A percentile compares a stretch with the other conserved stretches of the same genome.
Conservation (phyloP, 2,888 invertebrate genomes). For the Baronia brevicornis region DNA sequence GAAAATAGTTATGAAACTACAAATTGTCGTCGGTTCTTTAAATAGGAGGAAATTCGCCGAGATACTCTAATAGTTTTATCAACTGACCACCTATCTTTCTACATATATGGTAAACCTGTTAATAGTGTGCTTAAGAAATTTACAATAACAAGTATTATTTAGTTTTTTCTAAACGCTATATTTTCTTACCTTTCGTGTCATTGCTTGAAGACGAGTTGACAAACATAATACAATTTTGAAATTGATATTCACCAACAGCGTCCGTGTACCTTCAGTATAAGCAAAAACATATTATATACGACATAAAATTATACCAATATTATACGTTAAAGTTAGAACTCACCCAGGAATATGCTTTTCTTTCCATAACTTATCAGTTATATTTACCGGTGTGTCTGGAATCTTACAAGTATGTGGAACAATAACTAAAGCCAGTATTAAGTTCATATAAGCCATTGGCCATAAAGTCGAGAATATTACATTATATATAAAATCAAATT, state of each 20-base stretch:
- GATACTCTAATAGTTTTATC: too few relatives aligned
- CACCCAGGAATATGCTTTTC: conserved; percentile 40
- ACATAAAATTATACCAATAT: not conserved
- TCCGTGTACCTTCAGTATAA: conserved; percentile 23
- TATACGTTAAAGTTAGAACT: conserved; percentile 20
- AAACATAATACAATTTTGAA: conserved; percentile 38
- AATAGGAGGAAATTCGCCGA: too few relatives aligned
- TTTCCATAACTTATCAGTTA: conserved; percentile 47
- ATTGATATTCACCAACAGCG: conserved; percentile 22
- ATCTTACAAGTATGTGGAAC: conserved; percentile 58
- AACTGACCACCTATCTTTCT: too few relatives aligned
- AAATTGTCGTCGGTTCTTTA: too few relatives aligned
- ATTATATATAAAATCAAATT: conserved; percentile 55
- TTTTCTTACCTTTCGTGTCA: conserved; percentile 27
- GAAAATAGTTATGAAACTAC: too few relatives aligned
- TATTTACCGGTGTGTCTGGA: conserved; percentile 39
- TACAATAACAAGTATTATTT: too few relatives aligned
- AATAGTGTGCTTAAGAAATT: too few relatives aligned
- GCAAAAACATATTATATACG: conserved; percentile 5
- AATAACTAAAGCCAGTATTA: conserved; percentile 53
- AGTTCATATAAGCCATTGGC: conserved; percentile 53
- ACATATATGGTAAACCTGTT: too few relatives aligned
- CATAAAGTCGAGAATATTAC: conserved; percentile 44
- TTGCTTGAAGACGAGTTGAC: conserved; percentile 24
- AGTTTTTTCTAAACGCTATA: too few relatives aligned